Percentiles rank a stretch among this genome's conserved stretches.
Evolutionary conservation across 2,113 vertebrate genomes (phyloP).

Genomic region (Calidris pugnax): DNA sequence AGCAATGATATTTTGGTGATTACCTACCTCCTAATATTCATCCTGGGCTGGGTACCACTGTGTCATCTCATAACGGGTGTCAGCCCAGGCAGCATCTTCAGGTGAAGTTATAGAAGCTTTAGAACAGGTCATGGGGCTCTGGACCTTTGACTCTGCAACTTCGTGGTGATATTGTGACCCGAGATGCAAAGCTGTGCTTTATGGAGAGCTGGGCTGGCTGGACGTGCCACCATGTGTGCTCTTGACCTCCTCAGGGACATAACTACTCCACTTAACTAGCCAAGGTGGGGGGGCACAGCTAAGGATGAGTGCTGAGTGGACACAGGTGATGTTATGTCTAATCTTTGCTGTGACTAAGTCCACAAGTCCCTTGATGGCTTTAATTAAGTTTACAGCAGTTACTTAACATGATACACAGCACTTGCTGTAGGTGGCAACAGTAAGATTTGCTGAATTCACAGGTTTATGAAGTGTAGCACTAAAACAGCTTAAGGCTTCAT

Average conservation of each 20-base stretch:
- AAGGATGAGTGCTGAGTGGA: background rate
- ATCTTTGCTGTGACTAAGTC: background rate
- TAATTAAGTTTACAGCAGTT: background rate
- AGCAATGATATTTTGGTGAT: background rate
- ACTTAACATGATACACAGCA: background rate
- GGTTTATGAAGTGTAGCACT: background rate
- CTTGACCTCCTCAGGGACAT: fast-evolving
- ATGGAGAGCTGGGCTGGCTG: background rate
- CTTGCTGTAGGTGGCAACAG: background rate
- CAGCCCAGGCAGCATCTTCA: background rate
- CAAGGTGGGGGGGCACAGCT: background rate
- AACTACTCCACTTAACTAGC: background rate
- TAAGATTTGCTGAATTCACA: constrained; percentile 24
- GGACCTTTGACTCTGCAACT: background rate
- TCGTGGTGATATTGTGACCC: background rate
- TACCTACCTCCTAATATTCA: background rate
- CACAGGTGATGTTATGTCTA: background rate
- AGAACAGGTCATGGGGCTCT: background rate
- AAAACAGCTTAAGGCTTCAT: constrained; percentile 31
- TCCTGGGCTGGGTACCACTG: fast-evolving
- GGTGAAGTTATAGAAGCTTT: background rate
- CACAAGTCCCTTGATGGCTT: background rate
- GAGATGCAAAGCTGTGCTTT: background rate
- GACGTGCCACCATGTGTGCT: fast-evolving
- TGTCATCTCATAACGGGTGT: fast-evolving